Percentiles rank a stretch among this genome's conserved stretches.
Evolutionary conservation across 2,888 invertebrate genomes (phyloP).

Genomic region (Ennomos quercinarius): DNA sequence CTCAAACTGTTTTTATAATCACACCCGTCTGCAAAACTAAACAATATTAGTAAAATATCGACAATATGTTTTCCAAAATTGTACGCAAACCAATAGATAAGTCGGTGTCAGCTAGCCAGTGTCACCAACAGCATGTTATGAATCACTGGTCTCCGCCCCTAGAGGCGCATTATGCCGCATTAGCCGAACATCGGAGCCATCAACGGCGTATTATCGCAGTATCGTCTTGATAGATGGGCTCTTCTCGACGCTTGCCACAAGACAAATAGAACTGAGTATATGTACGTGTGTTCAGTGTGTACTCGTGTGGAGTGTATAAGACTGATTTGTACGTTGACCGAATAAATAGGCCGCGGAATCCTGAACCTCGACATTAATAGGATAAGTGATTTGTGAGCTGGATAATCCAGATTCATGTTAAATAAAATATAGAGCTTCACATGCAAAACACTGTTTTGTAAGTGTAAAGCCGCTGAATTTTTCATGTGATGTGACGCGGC

Average conservation of each 20-base stretch:
- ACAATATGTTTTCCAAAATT: background rate
- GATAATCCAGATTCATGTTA: constrained; percentile 33
- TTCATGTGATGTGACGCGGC: too few species aligned
- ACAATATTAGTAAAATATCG: background rate
- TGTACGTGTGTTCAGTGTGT: constrained; percentile 10
- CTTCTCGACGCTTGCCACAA: constrained; percentile 32
- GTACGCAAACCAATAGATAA: constrained; percentile 35
- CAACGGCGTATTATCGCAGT: constrained; percentile 45
- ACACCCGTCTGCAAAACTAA: background rate
- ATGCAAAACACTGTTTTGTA: background rate
- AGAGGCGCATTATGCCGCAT: constrained; percentile 52
- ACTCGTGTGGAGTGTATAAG: constrained; percentile 14
- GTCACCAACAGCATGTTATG: constrained; percentile 43
- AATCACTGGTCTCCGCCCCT: constrained; percentile 41
- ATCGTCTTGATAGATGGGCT: constrained; percentile 40
- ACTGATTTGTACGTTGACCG: constrained; percentile 21
- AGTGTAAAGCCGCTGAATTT: too few species aligned
- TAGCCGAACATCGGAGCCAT: constrained; percentile 58
- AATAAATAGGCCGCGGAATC: constrained; percentile 31
- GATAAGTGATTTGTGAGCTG: constrained; percentile 32
- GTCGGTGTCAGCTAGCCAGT: constrained; percentile 38
- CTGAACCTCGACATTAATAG: constrained; percentile 34
- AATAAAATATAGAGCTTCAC: constrained; percentile 10
- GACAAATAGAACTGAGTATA: constrained; percentile 28
- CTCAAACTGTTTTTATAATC: background rate